Conservation (phyloP, 2,797 vertebrate genomes). For the Taeniopygia guttata region DNA sequence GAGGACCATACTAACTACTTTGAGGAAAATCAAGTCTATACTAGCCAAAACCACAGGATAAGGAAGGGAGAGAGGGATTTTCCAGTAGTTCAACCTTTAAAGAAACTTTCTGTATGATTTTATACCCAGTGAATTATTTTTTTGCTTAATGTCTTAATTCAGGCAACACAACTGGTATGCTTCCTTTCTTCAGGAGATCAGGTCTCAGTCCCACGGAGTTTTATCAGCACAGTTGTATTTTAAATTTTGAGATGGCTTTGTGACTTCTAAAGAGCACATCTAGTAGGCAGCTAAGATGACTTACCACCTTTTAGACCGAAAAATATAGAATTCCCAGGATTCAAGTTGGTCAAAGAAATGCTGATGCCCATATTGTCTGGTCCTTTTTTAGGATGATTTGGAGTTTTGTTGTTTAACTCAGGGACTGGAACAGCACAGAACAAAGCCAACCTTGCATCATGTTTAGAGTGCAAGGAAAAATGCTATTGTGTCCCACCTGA, state of each 20-base stretch:
- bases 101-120: neutral
- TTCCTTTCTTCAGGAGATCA: neutral
- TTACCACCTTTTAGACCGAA: neutral
- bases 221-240: neutral
- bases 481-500: neutral
- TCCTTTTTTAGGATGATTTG: neutral
- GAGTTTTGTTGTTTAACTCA: neutral
- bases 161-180: neutral
- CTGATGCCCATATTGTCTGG: fast-evolving
- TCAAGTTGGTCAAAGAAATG: neutral
- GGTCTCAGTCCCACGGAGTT: fast-evolving
- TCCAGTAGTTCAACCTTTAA: neutral
- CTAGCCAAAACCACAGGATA: neutral
- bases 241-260: neutral
- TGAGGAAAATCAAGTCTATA: neutral
- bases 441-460: neutral
- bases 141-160: neutral
- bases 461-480: neutral
- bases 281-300: neutral
- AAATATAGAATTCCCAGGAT: neutral
- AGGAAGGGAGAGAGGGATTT: neutral
- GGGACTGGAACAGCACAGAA: neutral
- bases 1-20: neutral
- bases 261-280: neutral
- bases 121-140: neutral